Evolutionary conservation across 2,888 invertebrate species (phyloP).

Genomic region (Campaea margaritaria): DNA sequence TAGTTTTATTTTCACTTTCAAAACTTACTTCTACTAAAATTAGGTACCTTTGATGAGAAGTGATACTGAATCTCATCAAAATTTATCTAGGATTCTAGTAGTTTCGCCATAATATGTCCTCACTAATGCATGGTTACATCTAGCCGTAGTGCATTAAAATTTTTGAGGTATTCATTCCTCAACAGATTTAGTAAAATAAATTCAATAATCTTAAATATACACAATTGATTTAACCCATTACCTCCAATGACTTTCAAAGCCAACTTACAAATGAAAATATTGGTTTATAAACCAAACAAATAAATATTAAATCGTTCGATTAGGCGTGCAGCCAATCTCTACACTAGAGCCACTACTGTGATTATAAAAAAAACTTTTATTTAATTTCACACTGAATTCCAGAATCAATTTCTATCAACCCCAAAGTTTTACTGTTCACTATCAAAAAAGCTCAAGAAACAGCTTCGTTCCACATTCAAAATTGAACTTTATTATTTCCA

Average conservation of each 20-base stretch:
- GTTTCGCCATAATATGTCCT: no score
- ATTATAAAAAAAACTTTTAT: conserved; percentile 71
- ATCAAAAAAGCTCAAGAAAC: conserved; percentile 46
- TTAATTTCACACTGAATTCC: conserved; percentile 82
- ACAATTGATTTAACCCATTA: conserved; percentile 52
- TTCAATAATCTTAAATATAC: conserved; percentile 2
- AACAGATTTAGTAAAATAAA: conserved; percentile 32
- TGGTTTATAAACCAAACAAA: conserved; percentile 70
- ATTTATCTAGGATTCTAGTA: no score
- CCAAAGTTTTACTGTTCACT: conserved; percentile 47
- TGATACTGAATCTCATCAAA: no score
- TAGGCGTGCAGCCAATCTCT: conserved; percentile 58
- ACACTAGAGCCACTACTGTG: conserved; percentile 55
- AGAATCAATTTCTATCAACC: conserved; percentile 72
- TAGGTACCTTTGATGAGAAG: no score
- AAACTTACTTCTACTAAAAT: background rate
- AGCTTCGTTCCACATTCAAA: conserved; percentile 26
- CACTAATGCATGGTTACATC: no score
- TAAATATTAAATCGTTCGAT: conserved; percentile 73
- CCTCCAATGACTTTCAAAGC: conserved; percentile 51
- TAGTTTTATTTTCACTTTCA: background rate
- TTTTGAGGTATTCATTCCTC: no score
- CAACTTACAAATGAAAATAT: conserved; percentile 62
- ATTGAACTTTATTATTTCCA: conserved; percentile 37
- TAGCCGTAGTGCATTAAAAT: no score